Evolutionary conservation across 1,140 invertebrate species (phyloP), one percentile per base, ranked within the genome.

Genomic region (Ctenoplectra terminalis): DNA sequence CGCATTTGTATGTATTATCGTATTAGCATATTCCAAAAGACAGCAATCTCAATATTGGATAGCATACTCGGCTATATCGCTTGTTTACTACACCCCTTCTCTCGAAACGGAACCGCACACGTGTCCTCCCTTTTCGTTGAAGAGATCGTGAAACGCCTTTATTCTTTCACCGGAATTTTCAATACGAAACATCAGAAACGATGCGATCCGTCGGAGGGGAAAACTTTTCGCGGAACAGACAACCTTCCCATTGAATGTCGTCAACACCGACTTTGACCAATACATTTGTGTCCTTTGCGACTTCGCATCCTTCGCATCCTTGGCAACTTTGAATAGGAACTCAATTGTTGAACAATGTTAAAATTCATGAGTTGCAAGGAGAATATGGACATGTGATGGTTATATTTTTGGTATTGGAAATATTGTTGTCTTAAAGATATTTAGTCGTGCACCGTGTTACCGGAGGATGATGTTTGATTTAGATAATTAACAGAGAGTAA

Each of bases 11-110:
- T 94, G 92, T 94, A 93, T 94, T 94, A 94, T 93, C 90, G 84
- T 90, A 94, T 94, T 94, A 94, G 92, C 93, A 94, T 94, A 94
- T 94, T 93, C 92, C 87, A 90, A 93, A 92, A 92, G 90, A 91
- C 93, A 91, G 92, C 93, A 93, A 94, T 94, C 92, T 93, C 92
- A 93, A 94, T 94, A 94, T 94, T 94, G 92, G 92, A 93, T 93
- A 92, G 88, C 85, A 78, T 48, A 84, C 86, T 84, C 81, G 82
- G 88, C 86, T 91, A 91, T 92, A 93, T 92, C 89, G 90, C 89
- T 93, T 93, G 92, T 93, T 93, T 93, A 93, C 92, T 90, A 89
- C 70, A 31, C 85, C 90, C 87, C 89, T 89, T 90, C 79, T 82
- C 83, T 69, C 72, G 74, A 58, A 52, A 72, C 80, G 52, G 70